Evolutionary conservation across 2,888 invertebrate genomes (phyloP), one percentile per base, ranked within the genome.

Genomic region (Eurytoma californica): DNA sequence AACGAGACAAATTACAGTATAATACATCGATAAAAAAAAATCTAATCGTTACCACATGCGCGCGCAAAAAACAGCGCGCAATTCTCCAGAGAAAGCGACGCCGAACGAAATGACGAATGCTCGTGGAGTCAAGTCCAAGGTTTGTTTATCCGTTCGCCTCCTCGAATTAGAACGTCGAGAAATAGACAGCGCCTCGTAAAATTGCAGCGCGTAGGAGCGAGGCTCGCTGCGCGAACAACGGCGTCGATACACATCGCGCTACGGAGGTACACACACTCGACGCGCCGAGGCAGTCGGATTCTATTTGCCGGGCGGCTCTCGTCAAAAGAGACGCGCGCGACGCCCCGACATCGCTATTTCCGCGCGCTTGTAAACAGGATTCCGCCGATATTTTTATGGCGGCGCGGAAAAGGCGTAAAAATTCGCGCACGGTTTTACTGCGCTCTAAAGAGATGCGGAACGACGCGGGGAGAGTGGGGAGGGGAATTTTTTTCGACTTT

Each of bases 61-160:
- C 39, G 39, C 3, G 39, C 39, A 39, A 39, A 39, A 7, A 39
- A 39, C 39, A 39, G 7, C 39, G 7, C 39, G 39, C 7, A 39
- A 39, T 39, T 39, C 39, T 39, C 7, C 7, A 39, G 39, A 3
- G 39, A 39, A 39, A 39, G 5, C 7, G 60, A 39, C 9, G 9
- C 16, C 0, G 70, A 20, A n/a, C 14, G 60, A 70, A 7, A 39
- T 39, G 39, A 53, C 53, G 53, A 53, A 53, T n/a, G 7, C 3
- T 9, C 1, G 20, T 18, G 13, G 57, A 83, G 86, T 84, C 84
- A 83, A 84, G 85, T 82, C 82, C 83, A 82, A 80, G 84, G 83
- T 85, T 84, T 84, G 83, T 84, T 84, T 82, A 80, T 80, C 76
- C 69, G 57, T 68, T 73, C 65, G 57, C 63, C 57, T 13, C 53